Percentiles rank a stretch among this genome's conserved stretches.
Evolutionary conservation across 2,113 vertebrate species (phyloP).

Genomic region (Carassius gibelio): DNA sequence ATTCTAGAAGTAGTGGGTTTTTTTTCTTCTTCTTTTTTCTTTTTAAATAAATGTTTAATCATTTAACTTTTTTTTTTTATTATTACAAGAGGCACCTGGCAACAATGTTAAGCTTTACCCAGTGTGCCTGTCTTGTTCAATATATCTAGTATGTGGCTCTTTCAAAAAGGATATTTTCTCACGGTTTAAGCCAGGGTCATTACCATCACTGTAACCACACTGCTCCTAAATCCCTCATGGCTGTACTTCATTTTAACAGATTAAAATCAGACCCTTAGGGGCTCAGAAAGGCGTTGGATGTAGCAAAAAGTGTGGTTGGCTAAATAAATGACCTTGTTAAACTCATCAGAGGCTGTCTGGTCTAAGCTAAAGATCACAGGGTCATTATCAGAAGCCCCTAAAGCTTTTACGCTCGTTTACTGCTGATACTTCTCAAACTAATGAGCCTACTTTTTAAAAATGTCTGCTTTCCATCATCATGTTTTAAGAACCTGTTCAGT

Average conservation of each 20-base stretch:
- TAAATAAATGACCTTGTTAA: constrained; percentile 38
- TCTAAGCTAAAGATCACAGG: constrained; percentile 17
- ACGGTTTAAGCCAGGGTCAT: neutral
- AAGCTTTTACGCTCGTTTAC: neutral
- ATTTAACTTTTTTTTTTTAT: neutral
- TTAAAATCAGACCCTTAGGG: constrained; percentile 13
- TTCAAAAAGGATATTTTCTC: constrained; percentile 30
- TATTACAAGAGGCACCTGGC: constrained; percentile 29
- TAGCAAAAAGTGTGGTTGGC: constrained; percentile 8
- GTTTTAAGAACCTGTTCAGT: neutral
- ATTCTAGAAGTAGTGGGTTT: neutral
- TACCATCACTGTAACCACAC: neutral
- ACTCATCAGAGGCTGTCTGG: constrained; percentile 1
- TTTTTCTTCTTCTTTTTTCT: neutral
- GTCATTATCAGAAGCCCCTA: constrained; percentile 13
- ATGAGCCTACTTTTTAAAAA: too few species aligned
- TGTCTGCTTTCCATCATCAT: too few species aligned
- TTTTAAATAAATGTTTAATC: neutral
- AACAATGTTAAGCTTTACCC: constrained; percentile 12
- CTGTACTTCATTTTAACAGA: constrained; percentile 4
- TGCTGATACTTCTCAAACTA: constrained; percentile 19
- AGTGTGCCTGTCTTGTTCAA: constrained; percentile 13
- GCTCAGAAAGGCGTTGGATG: neutral
- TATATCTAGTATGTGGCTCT: constrained; percentile 21
- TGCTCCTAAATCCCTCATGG: neutral